Evolutionary conservation across 2,113 vertebrate species (phyloP), one percentile per base, ranked within the genome.

Genomic region (Sinocyclocheilus anshuiensis): DNA sequence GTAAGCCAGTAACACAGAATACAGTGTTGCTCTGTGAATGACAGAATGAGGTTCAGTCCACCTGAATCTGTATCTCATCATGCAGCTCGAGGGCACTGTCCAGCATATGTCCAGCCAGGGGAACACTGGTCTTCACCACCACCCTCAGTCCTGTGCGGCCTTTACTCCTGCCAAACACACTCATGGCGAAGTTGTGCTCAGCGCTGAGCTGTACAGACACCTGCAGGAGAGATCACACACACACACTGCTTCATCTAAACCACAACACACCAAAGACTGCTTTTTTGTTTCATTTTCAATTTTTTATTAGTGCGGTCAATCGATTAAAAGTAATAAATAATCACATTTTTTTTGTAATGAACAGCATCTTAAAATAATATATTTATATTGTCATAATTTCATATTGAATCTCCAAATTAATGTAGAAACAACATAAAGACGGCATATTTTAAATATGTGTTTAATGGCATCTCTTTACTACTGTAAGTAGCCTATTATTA

Each of bases 61-160:
- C 97, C 97, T 99, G 96, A 86, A 99, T 97, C 87, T 99, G 97
- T 89, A 99, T 94, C 92, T 99, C 97, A 84, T 98, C 97, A 0
- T 92, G 95, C 22, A 99, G 94, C 50, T 98, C 97, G 72, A 81
- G 91, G 12, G 93, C 90, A 29, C 94, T 90, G 55, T 92, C 94
- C 12, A 89, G 69, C 53, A 98, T 92, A 87, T 98, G 97, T 26
- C 94, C 95, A 0, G 95, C 94, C 1, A 86, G 42, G 9, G 96
- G 95, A 86, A 96, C 94, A 6, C 93, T 90, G 20, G 93, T 91
- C 53, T 29, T 92, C 81, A 99, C 96, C 42, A 96, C 94, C 90
- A 99, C 96, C 83, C 95, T 96, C 83, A 99, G 94, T 12, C 97
- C 96, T 0, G 97, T 98, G 67, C 94, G 95, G 72, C 98, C 98